These are phyloP conservation scores for Ganaspis brasiliensis DNA, from an alignment of 2,888 invertebrate genomes.

Conservation along the genomic window DNA sequence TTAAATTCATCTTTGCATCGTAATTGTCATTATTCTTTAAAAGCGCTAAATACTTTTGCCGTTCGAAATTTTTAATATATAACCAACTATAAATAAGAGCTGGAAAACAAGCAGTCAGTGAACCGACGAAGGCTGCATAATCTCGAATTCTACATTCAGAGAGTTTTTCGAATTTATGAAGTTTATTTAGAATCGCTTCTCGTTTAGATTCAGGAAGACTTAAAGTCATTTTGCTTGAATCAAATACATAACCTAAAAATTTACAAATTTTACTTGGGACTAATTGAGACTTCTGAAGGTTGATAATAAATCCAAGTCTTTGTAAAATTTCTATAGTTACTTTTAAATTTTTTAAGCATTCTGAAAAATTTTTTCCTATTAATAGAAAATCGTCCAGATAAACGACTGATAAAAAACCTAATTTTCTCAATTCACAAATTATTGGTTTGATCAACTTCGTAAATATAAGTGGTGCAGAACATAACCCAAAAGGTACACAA, in stretches of 20 bases:
- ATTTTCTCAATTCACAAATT: conserved; percentile 21
- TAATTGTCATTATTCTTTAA: conserved; percentile 20
- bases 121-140: conserved; percentile 32
- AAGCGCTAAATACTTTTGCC: conserved; percentile 30
- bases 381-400: conserved; percentile 47
- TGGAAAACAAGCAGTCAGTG: conserved; percentile 26
- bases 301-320: conserved; percentile 47
- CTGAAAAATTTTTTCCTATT: conserved; percentile 14
- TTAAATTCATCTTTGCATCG: background rate
- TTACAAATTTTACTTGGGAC: conserved; percentile 33
- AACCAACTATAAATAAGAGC: conserved; percentile 26
- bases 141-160: conserved; percentile 27
- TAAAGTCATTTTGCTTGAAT: conserved; percentile 21
- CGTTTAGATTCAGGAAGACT: conserved; percentile 44
- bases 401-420: conserved; percentile 34
- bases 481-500: conserved; percentile 43
- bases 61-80: conserved; percentile 38
- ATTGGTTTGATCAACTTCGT: conserved; percentile 49
- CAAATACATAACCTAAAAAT: conserved; percentile 43
- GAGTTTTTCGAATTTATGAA: conserved; percentile 44
- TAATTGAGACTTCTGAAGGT: conserved; percentile 43
- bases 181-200: background rate
- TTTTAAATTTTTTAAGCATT: conserved; percentile 28
- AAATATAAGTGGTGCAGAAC: conserved; percentile 38
- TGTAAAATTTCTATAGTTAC: conserved; percentile 23